Evolutionary conservation across 2,797 vertebrate genomes (phyloP), one percentile per base, ranked within the genome.

Genomic region (Enteromius trimaculatus): DNA sequence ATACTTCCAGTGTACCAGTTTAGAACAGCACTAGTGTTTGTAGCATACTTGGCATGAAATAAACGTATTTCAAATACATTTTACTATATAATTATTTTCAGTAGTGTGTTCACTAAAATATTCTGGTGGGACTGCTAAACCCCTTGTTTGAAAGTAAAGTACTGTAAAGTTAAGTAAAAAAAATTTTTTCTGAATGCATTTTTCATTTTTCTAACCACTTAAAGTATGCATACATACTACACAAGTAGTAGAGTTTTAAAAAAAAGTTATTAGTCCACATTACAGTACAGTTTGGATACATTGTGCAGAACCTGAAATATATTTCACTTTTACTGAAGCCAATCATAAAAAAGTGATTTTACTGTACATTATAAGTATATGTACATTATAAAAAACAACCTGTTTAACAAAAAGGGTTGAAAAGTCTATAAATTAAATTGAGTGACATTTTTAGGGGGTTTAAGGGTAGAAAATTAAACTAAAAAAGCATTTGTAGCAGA

Each of bases 401-500:
- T 44, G 37, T 44, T 23, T 69, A 69, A 23, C 1, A 23, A n/a
- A n/a, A 13, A 68, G 39, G 65, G 19, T 4, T 68, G 13, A 69
- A 23, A 69, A 23, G 21, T 23, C 5, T 44, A 23, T 47, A 7
- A 44, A 47, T 47, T 9, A 14, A 49, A 49, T 19, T 72, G 5
- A 23, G 11, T 23, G 16, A 58, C 5, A 83, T 80, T 86, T 14
- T 17, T 23, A 23, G 11, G 2, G 19, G 1, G 1, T 23, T 75
- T 55, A 39, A 39, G 6, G 0, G 34, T 6, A 17, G n/a, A 58
- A 58, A 76, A 58, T 42, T 39, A 58, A 10, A 23, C 31, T 23
- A 14, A 34, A 58, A 70, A 58, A 88, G 11, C 34, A 76, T 76
- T 37, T 26, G 4, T 26, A 17, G 49, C 83, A 64, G 87, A 91